Percentiles rank a stretch among this genome's conserved stretches.
Evolutionary conservation across 2,888 invertebrate species (phyloP).

Genomic region (Cheilosia urbana): DNA sequence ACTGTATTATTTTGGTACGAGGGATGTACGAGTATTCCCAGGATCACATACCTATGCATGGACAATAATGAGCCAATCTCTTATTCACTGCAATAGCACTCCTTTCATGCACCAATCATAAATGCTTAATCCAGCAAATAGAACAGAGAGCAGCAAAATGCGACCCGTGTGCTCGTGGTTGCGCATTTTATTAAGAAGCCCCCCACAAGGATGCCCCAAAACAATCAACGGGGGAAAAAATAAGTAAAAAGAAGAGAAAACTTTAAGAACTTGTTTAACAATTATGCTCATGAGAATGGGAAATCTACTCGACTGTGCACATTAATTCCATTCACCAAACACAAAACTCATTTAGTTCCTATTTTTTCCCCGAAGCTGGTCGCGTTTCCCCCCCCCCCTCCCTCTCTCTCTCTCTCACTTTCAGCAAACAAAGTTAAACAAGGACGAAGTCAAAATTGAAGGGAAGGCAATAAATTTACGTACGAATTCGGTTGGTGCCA

Average conservation of each 20-base stretch:
- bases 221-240: slow-evolving; percentile 20
- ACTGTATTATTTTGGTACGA: slow-evolving; percentile 3
- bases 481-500: too few relatives aligned
- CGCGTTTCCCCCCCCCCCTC: not conserved
- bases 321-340: slow-evolving; percentile 50
- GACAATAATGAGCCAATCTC: slow-evolving; percentile 39
- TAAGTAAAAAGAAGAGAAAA: not conserved
- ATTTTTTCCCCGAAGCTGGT: not conserved
- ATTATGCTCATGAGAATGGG: slow-evolving; percentile 43
- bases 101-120: slow-evolving; percentile 38
- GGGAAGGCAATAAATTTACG: slow-evolving; percentile 32
- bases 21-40: not conserved
- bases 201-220: slow-evolving; percentile 32
- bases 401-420: not conserved
- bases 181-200: slow-evolving; percentile 38
- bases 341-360: slow-evolving; percentile 41
- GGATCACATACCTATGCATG: slow-evolving; percentile 1
- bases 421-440: slow-evolving; percentile 34
- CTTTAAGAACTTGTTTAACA: slow-evolving; percentile 42
- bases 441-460: slow-evolving; percentile 39
- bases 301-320: slow-evolving; percentile 27
- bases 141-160: not conserved
- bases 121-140: slow-evolving; percentile 31
- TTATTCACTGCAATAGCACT: slow-evolving; percentile 39
- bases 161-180: not conserved